These are phyloP conservation scores for Eunapius fragilis DNA, from an alignment of 37 sponge, comb jelly and placozoan genomes.

Conservation along the genomic window DNA sequence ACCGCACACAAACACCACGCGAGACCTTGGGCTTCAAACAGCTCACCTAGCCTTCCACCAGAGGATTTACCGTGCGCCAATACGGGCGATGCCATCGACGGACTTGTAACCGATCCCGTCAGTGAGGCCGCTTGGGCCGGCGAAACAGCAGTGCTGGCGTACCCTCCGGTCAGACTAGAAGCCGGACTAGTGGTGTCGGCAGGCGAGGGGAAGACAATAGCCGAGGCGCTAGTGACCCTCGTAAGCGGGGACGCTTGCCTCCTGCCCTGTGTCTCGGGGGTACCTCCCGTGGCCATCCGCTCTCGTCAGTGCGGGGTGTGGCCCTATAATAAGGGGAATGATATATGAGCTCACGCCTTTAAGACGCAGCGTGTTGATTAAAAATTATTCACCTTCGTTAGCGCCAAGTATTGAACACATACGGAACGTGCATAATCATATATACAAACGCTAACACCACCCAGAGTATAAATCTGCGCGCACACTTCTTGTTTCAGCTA, in stretches of 20 bases:
- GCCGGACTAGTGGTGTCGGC: neutral
- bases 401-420: too few relatives aligned
- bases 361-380: too few relatives aligned
- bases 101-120: too few relatives aligned
- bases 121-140: neutral
- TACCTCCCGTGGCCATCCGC: neutral
- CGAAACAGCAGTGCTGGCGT: neutral
- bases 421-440: too few relatives aligned
- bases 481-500: too few relatives aligned
- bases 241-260: neutral
- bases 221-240: neutral
- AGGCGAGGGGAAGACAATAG: neutral
- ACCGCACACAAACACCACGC: conserved; percentile 10
- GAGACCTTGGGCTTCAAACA: neutral
- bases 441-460: too few relatives aligned
- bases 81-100: neutral
- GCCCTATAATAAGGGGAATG: neutral
- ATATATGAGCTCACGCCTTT: too few relatives aligned
- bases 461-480: too few relatives aligned
- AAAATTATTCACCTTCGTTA: too few relatives aligned
- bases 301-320: neutral
- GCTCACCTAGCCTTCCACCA: neutral
- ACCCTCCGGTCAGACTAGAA: neutral
- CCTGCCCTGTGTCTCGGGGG: neutral
- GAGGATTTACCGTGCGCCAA: neutral